Base-by-base conservation (phyloP, 2,888 invertebrate species). In the Acanthosepion pharaonis region DNA sequence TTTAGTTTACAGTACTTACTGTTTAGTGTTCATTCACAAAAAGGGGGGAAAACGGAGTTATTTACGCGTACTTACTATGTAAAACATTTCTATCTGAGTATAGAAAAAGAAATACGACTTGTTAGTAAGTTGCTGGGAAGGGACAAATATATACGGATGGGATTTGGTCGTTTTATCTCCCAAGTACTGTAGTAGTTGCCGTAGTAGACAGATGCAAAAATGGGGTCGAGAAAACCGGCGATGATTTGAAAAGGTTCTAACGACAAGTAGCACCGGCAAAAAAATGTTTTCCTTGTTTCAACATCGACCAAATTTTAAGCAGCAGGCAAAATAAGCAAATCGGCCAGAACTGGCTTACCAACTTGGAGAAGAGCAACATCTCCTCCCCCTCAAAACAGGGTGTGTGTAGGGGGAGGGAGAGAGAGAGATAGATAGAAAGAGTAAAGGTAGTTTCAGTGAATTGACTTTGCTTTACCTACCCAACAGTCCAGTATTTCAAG, bases 391-490 rank as follows among this genome's bases (percentile, higher is more conserved):
- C n/a, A 4, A 25, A 28, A 42, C 3, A 42, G 42, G 42, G 42
- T 2, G 42, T 4, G 8, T 33, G 33, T 33, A 3, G 18, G 11
- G 3, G 18, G n/a, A n/a, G n/a, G n/a, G n/a, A n/a, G n/a, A n/a
- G n/a, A n/a, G n/a, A n/a, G 1, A 6, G 9, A 5, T 1, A n/a
- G 0, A 8, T 8, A 11, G 1, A 78, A n/a, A n/a, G 8, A 78
- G 11, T 3, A 28, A n/a, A 78, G 8, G n/a, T 78, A 2, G 8
- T 59, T 59, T 23, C 23, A 59, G 59, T 23, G 59, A 59, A 23
- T 59, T 6, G 23, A 59, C 23, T 59, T 6, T 59, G 59, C 55
- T 42, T 42, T 42, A 42, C 23, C 20, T 59, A 59, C 59, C 59
- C 23, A 23, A 59, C 23, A 23, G 78, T 78, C 78, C 78, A 33